Conservation (phyloP, 2,113 vertebrate species). For the Calyptommatus sinebrachiatus region DNA sequence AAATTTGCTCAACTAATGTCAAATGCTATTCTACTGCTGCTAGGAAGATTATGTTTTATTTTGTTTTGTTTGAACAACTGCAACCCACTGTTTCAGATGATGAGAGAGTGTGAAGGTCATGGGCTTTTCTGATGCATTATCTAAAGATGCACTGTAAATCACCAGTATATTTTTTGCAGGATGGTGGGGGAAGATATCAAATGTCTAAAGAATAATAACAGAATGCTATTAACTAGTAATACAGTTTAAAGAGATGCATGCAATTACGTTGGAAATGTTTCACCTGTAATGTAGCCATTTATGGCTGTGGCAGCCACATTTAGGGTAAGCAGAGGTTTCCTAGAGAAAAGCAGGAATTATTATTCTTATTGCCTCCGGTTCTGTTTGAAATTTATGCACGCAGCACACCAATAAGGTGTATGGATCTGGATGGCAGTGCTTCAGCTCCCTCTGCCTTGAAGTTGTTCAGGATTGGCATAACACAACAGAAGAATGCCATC, state of each 20-base stretch:
- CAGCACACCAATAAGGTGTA: too few species aligned
- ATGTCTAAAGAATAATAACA: not conserved
- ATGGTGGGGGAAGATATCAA: not conserved
- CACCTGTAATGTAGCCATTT: not conserved
- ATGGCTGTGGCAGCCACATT: not conserved
- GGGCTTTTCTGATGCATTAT: slow-evolving; percentile 8
- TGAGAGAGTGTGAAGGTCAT: slow-evolving; percentile 1
- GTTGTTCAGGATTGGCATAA: too few species aligned
- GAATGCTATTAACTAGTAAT: not conserved
- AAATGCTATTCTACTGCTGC: not conserved
- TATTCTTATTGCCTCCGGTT: too few species aligned
- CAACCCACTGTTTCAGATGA: not conserved
- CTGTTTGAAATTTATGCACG: too few species aligned
- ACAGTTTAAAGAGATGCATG: not conserved
- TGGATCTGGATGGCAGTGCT: too few species aligned
- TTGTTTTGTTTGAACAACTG: not conserved
- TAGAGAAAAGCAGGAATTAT: too few species aligned
- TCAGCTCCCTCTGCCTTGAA: too few species aligned
- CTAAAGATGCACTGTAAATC: not conserved
- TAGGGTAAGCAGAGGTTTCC: too few species aligned
- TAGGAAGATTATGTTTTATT: not conserved
- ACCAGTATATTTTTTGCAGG: not conserved
- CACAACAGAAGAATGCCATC: too few species aligned
- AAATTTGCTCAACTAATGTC: slow-evolving; percentile 1
- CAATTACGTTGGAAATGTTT: not conserved